Evolutionary conservation across 2,888 invertebrate genomes (phyloP).

Genomic region (Conistra vaccinii): DNA sequence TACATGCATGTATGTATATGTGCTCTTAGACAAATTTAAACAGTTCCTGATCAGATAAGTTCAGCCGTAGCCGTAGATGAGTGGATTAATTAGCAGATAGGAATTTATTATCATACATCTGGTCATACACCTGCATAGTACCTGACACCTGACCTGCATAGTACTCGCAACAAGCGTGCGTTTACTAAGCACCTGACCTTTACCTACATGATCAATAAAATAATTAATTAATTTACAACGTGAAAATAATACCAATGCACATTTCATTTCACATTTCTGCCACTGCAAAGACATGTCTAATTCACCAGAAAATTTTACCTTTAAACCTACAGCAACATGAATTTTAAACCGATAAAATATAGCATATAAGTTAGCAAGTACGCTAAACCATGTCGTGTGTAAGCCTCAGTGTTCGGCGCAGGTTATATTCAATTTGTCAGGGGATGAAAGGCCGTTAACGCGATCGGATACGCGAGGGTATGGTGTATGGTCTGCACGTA

Average conservation of each 20-base stretch:
- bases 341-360: not conserved
- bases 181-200: too few species aligned
- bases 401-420: slow-evolving; percentile 4
- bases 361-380: not conserved
- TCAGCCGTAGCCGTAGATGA: too few species aligned
- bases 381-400: slow-evolving; percentile 6
- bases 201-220: not conserved
- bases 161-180: too few species aligned
- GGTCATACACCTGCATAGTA: too few species aligned
- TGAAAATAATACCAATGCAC: not conserved
- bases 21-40: too few species aligned
- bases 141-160: too few species aligned
- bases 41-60: too few species aligned
- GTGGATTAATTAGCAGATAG: too few species aligned
- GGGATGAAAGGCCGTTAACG: slow-evolving; percentile 53
- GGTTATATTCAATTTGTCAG: slow-evolving; percentile 64
- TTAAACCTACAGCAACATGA: too few species aligned
- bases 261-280: not conserved
- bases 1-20: too few species aligned
- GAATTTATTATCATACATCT: too few species aligned
- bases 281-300: not conserved
- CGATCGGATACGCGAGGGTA: slow-evolving; percentile 45
- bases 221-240: too few species aligned
- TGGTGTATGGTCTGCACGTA: slow-evolving; percentile 24
- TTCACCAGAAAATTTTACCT: not conserved